Percentiles rank a stretch among this genome's conserved stretches.
phyloP scores from a whole-genome alignment of 2,797 vertebrate species.

The Scarus forsteni region DNA sequence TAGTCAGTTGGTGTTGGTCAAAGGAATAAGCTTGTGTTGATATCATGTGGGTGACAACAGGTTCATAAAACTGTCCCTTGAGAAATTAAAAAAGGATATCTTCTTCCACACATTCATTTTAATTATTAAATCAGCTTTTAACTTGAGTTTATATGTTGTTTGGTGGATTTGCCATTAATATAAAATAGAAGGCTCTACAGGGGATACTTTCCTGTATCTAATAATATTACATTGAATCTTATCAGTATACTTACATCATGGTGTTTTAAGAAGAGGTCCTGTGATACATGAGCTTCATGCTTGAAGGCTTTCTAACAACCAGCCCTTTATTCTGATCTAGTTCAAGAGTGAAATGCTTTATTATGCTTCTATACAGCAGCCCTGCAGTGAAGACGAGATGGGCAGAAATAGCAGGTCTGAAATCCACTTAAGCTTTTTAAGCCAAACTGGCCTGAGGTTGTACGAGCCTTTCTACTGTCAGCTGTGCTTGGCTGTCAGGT shows the following conservation, averaged over 20 bases:
- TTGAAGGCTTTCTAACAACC: slow-evolving; percentile 12
- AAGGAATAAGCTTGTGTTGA: not conserved
- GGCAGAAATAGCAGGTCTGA: slow-evolving; percentile 76
- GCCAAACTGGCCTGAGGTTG: slow-evolving; percentile 67
- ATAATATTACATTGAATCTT: not conserved
- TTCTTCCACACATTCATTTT: slow-evolving; percentile 11
- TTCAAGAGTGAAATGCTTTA: slow-evolving; percentile 32
- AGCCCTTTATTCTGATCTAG: slow-evolving; percentile 29
- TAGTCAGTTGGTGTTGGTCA: not conserved
- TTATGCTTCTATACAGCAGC: slow-evolving; percentile 31
- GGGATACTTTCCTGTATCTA: not conserved
- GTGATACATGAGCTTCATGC: slow-evolving; percentile 4
- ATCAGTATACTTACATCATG: not conserved
- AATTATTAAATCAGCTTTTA: slow-evolving; percentile 5
- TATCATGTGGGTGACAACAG: not conserved
- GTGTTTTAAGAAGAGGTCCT: slow-evolving; percentile 4
- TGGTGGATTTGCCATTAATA: not conserved
- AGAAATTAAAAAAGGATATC: not conserved
- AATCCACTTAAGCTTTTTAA: slow-evolving; percentile 81
- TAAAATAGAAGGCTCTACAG: not conserved
- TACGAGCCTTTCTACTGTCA: slow-evolving; percentile 49
- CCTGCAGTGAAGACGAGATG: slow-evolving; percentile 48
- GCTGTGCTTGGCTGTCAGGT: slow-evolving; percentile 63
- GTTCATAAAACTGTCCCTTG: not conserved
- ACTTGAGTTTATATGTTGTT: not conserved